Base-by-base conservation (phyloP, 2,888 invertebrate genomes). In the Selenia dentaria region DNA sequence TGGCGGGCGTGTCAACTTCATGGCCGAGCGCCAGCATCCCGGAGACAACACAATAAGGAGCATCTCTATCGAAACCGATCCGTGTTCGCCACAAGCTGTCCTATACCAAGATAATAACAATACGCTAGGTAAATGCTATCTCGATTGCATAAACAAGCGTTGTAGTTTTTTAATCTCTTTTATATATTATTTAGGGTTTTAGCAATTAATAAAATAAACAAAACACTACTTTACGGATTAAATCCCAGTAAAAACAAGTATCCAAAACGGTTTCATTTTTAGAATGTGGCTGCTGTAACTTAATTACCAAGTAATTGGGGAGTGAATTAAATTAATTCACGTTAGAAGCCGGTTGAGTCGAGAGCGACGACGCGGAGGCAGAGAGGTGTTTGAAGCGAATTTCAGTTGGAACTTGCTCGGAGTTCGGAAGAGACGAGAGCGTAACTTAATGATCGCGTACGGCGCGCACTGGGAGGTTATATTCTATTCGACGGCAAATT, bases 401-500 rank as follows among this genome's bases (percentile, higher is more conserved):
- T 79, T 74, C 64, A 71, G 64, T 42, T 65, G 55, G 61, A 62
- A 68, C 64, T 62, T 62, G 64, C 59, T 55, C 59, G 65, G n/a
- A 56, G 59, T 56, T 59, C 46, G 43, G 38, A 51, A 47, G 47
- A 77, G 74, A 74, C 73, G 76, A 68, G 72, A 74, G 76, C 69
- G 79, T 83, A 83, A 83, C 78, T 83, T 84, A 86, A 86, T 87
- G 82, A 86, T 84, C 75, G 77, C 76, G 75, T 76, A 78, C 74
- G 76, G 79, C 8, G 18, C 78, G 79, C 77, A 72, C 74, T 63
- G 77, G 79, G 80, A 80, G 80, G 78, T 74, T 83, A 79, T 80
- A 78, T 77, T 83, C 84, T 83, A 83, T 88, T 82, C 78, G 80
- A 74, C 70, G 72, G 78, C 77, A 87, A 87, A 88, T 88, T 87